Conservation (phyloP, 2,888 invertebrate species). For the Lacanobia oleracea region DNA sequence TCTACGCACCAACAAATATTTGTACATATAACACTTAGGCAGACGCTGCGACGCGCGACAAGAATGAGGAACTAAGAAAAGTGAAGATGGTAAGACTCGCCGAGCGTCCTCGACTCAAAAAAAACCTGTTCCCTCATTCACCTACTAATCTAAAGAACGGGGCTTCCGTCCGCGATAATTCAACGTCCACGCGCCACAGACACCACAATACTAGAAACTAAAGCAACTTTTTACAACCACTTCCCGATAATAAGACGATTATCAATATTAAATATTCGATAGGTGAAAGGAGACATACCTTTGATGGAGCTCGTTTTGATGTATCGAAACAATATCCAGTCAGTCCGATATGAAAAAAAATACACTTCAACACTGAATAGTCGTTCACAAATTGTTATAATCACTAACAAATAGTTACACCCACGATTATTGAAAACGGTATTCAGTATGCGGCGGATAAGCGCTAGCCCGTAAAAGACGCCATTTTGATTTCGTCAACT, state of each 20-base stretch:
- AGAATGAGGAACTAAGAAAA: conserved; percentile 79
- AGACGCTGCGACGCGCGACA: conserved; percentile 70
- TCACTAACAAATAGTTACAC: conserved; percentile 80
- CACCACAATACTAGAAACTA: conserved; percentile 50
- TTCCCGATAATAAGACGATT: conserved; percentile 73
- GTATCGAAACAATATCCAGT: conserved; percentile 71
- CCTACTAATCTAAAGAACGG: conserved; percentile 84
- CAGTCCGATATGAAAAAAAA: conserved; percentile 69
- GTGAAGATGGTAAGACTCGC: conserved; percentile 77
- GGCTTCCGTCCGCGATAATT: conserved; percentile 77
- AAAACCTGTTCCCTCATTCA: conserved; percentile 85
- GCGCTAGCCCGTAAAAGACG: conserved; percentile 88
- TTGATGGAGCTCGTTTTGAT: conserved; percentile 69
- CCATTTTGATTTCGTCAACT: conserved; percentile 91
- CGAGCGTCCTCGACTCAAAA: conserved; percentile 74
- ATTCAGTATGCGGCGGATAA: conserved; percentile 85
- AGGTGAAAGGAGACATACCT: conserved; percentile 90
- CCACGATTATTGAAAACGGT: conserved; percentile 77
- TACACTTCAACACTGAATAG: conserved; percentile 78
- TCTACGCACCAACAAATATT: conserved; percentile 68
- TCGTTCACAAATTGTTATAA: conserved; percentile 82
- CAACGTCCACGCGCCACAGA: conserved; percentile 62
- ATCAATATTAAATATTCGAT: conserved; percentile 81
- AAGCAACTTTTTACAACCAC: conserved; percentile 41
- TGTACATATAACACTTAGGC: conserved; percentile 63